Evolutionary conservation across 2,888 invertebrate species (phyloP), one percentile per base, ranked within the genome.

Genomic region (Lasioglossum pauxillum): DNA sequence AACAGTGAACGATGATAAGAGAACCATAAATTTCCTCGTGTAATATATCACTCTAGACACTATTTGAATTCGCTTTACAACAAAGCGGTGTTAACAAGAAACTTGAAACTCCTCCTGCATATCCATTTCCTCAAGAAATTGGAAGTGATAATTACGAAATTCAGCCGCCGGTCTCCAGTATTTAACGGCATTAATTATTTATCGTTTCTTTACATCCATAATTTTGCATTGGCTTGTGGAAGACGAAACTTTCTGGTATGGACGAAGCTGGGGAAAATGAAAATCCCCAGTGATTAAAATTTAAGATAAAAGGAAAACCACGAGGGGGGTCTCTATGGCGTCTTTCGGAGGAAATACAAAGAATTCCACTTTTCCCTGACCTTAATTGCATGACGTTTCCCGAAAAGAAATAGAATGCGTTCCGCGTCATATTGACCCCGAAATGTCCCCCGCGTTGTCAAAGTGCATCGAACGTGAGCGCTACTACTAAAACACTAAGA

Each of bases 371-470:
- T 76, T 57, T 69, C 73, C 78, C 78, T 84, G 88, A 64, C 84
- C 82, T 87, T 79, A 84, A 88, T 87, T 82, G 71, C 72, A 77
- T 60, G 35, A 57, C 77, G 60, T 57, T 64, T 31, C 41, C n/a
- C 57, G 64, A 60, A 64, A 80, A 80, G 38, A 53, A 75, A 81
- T n/a, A 27, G 53, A 41, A n/a, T 67, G 38, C 14, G 60, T 41
- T 53, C 23, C 38, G 27, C 53, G 23, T 35, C 46, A 31, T 16
- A 27, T n/a, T 27, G 46, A 75, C 49, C 31, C 49, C 74, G 44
- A 72, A 69, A 38, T 41, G 85, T 67, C 31, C 5, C 5, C 5
- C 31, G 31, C 31, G 27, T 64, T 64, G 31, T 60, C 27, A 0
- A 5, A n/a, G 10, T 19, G 27, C 27, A 35, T 67, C 64, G 64